Evolutionary conservation across 2,113 vertebrate species (phyloP).

Genomic region (Muntiacus reevesi): DNA sequence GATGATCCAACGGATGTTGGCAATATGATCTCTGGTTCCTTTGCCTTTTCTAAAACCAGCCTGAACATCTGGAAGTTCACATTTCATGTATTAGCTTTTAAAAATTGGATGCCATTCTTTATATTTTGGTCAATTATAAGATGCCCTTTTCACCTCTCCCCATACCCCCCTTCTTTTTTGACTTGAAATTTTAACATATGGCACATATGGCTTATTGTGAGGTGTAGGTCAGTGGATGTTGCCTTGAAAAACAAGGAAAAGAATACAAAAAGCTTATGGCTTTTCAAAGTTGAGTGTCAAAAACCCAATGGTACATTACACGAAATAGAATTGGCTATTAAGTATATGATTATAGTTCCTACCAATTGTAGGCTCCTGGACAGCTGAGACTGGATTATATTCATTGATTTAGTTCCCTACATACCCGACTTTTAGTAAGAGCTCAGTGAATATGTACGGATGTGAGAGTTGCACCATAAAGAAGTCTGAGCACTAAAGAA

Average conservation of each 20-base stretch:
- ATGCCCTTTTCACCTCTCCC: neutral
- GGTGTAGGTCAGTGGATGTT: neutral
- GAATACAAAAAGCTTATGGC: neutral
- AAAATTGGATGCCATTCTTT: neutral
- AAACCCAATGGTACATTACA: neutral
- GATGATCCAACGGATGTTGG: no score
- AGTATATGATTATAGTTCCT: neutral
- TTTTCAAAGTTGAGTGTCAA: neutral
- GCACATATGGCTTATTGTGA: neutral
- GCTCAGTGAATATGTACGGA: neutral
- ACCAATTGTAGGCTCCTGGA: neutral
- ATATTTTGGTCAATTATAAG: neutral
- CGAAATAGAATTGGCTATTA: neutral
- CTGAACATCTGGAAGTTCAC: no score
- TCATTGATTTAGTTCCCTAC: neutral
- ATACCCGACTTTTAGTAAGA: neutral
- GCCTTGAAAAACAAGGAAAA: neutral
- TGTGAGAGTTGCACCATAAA: neutral
- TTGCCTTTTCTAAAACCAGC: no score
- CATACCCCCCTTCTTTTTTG: neutral
- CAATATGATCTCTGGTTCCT: no score
- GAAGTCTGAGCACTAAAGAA: neutral
- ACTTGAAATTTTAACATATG: neutral
- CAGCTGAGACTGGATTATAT: neutral
- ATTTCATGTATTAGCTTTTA: neutral